Evolutionary conservation across 1,140 invertebrate species (phyloP).

Genomic region (Halesus radiatus): DNA sequence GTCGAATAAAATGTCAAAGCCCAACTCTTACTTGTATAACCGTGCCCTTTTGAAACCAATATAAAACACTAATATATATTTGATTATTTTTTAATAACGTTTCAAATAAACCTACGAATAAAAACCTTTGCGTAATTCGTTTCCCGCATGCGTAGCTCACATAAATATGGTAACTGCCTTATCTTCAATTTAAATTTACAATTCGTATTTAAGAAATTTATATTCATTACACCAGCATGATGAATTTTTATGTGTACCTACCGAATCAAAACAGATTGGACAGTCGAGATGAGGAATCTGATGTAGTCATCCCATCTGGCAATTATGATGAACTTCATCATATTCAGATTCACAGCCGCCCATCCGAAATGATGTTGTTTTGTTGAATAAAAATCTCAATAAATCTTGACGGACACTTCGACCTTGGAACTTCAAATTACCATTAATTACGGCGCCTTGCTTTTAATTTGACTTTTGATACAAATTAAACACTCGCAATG

Average conservation of each 20-base stretch:
- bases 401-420: neutral
- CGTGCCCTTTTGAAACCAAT: no score
- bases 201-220: no score
- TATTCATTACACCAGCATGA: neutral
- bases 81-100: no score
- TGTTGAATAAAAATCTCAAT: neutral
- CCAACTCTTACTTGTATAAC: no score
- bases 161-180: no score
- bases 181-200: no score
- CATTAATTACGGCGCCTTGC: neutral
- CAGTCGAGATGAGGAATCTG: neutral
- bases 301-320: neutral
- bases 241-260: neutral
- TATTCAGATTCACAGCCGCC: neutral
- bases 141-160: no score
- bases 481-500: neutral
- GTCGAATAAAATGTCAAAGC: no score
- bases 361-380: slow-evolving; percentile 15
- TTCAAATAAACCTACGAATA: no score
- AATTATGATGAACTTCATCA: neutral
- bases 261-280: neutral
- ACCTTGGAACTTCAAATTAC: neutral
- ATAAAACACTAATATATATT: no score
- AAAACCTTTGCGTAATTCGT: no score
- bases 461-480: neutral